phyloP scores from a whole-genome alignment of 2,888 invertebrate genomes.

The Diarsia dahlii region DNA sequence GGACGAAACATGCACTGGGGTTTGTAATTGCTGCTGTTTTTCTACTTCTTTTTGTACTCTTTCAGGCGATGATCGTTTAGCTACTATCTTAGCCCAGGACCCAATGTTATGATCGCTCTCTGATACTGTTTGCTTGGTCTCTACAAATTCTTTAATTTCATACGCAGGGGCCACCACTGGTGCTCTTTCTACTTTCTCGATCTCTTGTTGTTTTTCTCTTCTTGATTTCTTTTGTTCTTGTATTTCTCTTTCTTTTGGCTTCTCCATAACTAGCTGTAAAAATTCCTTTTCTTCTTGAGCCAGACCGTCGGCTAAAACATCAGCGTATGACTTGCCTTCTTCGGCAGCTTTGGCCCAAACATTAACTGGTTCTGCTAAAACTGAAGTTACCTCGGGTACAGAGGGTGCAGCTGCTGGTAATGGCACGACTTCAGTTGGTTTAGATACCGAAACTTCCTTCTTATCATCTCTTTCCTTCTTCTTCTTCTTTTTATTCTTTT shows the following conservation, averaged over 20 bases:
- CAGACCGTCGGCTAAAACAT: constrained; percentile 91
- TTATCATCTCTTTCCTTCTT: constrained; percentile 83
- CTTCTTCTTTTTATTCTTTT: constrained; percentile 78
- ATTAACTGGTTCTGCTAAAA: constrained; percentile 73
- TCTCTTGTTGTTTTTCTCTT: constrained; percentile 39
- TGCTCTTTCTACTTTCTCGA: constrained; percentile 16
- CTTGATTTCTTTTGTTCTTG: constrained; percentile 27
- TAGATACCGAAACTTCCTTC: constrained; percentile 63
- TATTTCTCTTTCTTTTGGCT: constrained; percentile 52
- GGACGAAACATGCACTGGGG: constrained; percentile 53
- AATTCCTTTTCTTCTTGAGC: constrained; percentile 65
- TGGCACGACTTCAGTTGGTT: constrained; percentile 45
- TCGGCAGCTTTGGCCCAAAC: constrained; percentile 88
- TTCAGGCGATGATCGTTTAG: constrained; percentile 81
- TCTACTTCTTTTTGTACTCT: constrained; percentile 71
- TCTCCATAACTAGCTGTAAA: constrained; percentile 53
- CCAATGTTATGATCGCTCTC: constrained; percentile 67
- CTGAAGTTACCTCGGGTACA: constrained; percentile 35
- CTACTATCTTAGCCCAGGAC: constrained; percentile 87
- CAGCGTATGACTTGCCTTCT: constrained; percentile 93
- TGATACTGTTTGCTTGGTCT: constrained; percentile 43
- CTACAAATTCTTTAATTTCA: constrained; percentile 33
- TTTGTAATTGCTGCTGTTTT: constrained; percentile 30
- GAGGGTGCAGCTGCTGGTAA: constrained; percentile 4
- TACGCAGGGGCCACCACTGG: constrained; percentile 2